These are phyloP conservation scores for Sciaenops ocellatus DNA, from an alignment of 2,797 vertebrate species.

Conservation along the genomic window DNA sequence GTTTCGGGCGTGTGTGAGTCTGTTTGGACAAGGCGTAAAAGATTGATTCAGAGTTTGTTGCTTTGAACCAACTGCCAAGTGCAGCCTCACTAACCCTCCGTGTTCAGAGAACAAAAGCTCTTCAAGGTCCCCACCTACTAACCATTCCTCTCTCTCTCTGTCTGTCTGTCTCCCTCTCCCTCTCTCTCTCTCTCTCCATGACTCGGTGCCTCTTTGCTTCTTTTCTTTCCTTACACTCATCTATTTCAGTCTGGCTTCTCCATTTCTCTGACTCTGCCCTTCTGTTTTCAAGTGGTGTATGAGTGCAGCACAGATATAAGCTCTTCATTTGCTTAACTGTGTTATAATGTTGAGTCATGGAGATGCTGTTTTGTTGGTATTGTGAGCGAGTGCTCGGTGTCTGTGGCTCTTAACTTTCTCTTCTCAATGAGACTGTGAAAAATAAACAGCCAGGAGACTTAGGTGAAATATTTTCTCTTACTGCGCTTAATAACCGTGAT, in stretches of 20 bases:
- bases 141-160: conserved; percentile 44
- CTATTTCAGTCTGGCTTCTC: conserved; percentile 66
- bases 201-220: conserved; percentile 50
- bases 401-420: conserved; percentile 32
- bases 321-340: conserved; percentile 53
- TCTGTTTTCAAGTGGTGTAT: conserved; percentile 58
- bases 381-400: conserved; percentile 8
- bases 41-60: conserved; percentile 82
- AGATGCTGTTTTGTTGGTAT: conserved; percentile 45
- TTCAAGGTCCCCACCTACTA: conserved; percentile 73
- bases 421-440: conserved; percentile 51
- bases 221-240: conserved; percentile 67
- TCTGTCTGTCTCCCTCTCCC: conserved; percentile 37
- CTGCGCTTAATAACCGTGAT: conserved; percentile 50
- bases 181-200: conserved; percentile 38
- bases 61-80: conserved; percentile 82
- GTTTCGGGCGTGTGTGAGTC: conserved; percentile 39
- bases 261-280: conserved; percentile 50
- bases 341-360: conserved; percentile 51
- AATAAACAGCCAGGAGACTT: conserved; percentile 51
- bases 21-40: conserved; percentile 80
- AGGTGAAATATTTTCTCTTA: conserved; percentile 33
- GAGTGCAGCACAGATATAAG: conserved; percentile 48
- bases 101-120: conserved; percentile 76
- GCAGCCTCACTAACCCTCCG: conserved; percentile 68